Percentiles rank a stretch among this genome's conserved stretches.
phyloP scores from a whole-genome alignment of 2,113 vertebrate species.

The Dromiciops gliroides region DNA sequence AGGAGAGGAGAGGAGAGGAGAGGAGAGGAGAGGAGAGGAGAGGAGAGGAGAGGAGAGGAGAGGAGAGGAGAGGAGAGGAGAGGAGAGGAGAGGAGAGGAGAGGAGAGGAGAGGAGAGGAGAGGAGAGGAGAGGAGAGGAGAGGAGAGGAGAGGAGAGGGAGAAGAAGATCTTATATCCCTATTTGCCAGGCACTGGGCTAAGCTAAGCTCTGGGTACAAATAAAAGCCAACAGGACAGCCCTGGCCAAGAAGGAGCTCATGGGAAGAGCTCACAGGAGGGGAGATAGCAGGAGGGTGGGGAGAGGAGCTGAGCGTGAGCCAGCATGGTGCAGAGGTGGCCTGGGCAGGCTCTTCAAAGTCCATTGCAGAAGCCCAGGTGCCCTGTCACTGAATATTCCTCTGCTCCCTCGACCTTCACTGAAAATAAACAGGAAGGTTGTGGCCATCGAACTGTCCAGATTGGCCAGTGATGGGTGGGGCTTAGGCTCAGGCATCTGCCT shows the following conservation, averaged over 20 bases:
- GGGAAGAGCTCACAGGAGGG: background rate
- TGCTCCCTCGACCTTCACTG: constrained; percentile 15
- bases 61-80: too few species aligned
- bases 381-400: constrained; percentile 29
- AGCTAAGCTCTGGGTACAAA: background rate
- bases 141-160: too few species aligned
- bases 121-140: too few species aligned
- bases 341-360: background rate
- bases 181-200: background rate
- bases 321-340: background rate
- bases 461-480: background rate
- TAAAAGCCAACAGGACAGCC: too few species aligned
- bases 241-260: too few species aligned
- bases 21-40: too few species aligned
- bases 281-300: background rate
- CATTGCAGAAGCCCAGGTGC: constrained; percentile 7
- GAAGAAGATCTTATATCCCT: too few species aligned
- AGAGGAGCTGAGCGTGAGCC: too few species aligned
- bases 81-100: too few species aligned
- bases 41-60: too few species aligned
- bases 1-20: too few species aligned
- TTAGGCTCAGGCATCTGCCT: background rate
- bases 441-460: background rate
- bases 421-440: background rate
- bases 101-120: too few species aligned